Base-by-base conservation (phyloP, 2,797 vertebrate species). In the Galaxias olidus region DNA sequence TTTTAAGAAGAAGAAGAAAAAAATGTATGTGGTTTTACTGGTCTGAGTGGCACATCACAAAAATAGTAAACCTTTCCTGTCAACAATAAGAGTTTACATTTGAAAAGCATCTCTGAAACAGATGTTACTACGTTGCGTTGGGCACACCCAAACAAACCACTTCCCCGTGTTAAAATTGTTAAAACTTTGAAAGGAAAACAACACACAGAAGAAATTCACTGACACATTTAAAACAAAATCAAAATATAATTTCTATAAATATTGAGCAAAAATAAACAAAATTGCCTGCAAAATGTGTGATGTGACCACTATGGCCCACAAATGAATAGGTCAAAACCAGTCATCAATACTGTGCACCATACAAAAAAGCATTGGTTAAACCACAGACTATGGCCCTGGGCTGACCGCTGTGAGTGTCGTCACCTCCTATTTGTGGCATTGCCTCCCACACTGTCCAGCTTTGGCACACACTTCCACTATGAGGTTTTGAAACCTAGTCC, bases 51-150 rank as follows among this genome's bases (percentile, higher is more conserved):
- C 51, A 53, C 20, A 0, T 40, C 17, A 40, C 60, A 71, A 69
- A 83, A 65, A 75, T 63, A 78, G 18, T 58, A 56, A 17, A 15
- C 9, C 15, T 56, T 19, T 46, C 40, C 58, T 63, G 59, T 63
- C 44, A 61, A 72, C 60, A 72, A 68, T 56, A 45, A 49, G 46
- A 47, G 58, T 50, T 54, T 3, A 18, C 50, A 69, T 63, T 62
- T 68, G 65, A 11, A 41, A 69, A 61, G 68, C 72, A 83, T 80
- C 61, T 73, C 72, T 67, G 66, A 86, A 87, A 72, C 84, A 88
- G 86, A 89, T 79, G 82, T 66, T n/a, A 79, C 77, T 73, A 73
- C 55, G 44, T 66, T 57, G 70, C 20, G 65, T 57, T 52, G 63
- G 76, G 30, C 75, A 77, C 75, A 10, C 85, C 84, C 80, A 74